phyloP scores from a whole-genome alignment of 2,888 invertebrate species.

The Xestia sexstrigata region DNA sequence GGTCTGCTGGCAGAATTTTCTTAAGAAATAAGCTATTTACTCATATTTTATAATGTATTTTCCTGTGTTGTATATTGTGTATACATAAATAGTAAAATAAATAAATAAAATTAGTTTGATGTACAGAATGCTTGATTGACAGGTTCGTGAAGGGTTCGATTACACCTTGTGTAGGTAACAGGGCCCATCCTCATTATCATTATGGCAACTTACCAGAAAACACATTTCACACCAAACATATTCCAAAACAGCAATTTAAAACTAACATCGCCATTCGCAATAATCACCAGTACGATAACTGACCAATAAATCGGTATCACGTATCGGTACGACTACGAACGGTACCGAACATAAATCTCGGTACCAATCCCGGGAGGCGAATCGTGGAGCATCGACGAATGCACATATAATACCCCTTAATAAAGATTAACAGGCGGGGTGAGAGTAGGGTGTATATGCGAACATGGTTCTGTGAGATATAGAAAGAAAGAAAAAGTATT shows the following conservation, averaged over 20 bases:
- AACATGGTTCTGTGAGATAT: not conserved
- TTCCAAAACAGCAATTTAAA: constrained; percentile 17
- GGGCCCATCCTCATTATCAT: not conserved
- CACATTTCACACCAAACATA: not conserved
- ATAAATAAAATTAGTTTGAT: too few species aligned
- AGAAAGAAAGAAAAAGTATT: too few species aligned
- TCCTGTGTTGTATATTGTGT: too few species aligned
- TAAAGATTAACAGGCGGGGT: constrained; percentile 85
- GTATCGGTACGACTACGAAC: constrained; percentile 69
- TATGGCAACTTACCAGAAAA: not conserved
- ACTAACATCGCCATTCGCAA: constrained; percentile 14
- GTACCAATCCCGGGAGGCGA: constrained; percentile 71
- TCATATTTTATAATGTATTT: too few species aligned
- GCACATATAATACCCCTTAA: constrained; percentile 85
- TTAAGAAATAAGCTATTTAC: too few species aligned
- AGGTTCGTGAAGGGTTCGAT: too few species aligned
- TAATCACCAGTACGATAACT: constrained; percentile 42
- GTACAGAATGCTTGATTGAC: too few species aligned
- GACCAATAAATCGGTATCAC: constrained; percentile 68
- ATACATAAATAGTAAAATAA: too few species aligned
- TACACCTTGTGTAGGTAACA: not conserved
- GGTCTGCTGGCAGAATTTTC: too few species aligned
- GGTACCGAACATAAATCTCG: constrained; percentile 75
- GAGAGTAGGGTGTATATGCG: constrained; percentile 45
- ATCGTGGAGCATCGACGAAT: constrained; percentile 71